Evolutionary conservation across 2,797 vertebrate species (phyloP).

Genomic region (Poliocrania exsul): DNA sequence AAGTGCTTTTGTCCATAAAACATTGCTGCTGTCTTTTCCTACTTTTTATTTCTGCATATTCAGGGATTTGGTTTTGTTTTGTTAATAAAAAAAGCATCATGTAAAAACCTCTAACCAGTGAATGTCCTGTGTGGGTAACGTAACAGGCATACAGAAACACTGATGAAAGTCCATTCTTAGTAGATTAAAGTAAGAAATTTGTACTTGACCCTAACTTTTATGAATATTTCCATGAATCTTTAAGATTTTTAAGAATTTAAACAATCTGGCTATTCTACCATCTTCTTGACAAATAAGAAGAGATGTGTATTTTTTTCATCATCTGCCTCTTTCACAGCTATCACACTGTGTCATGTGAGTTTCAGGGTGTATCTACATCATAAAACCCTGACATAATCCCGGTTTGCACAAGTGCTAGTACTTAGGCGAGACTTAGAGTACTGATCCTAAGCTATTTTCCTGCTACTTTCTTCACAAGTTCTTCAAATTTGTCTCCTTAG

Average conservation of each 20-base stretch:
- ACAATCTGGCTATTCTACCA: background rate
- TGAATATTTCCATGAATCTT: background rate
- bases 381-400: background rate
- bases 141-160: background rate
- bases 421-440: background rate
- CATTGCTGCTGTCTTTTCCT: slow-evolving; percentile 25
- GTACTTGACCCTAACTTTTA: background rate
- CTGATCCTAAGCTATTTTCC: background rate
- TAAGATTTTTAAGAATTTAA: background rate
- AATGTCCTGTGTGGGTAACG: background rate
- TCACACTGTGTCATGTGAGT: background rate
- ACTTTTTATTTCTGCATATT: slow-evolving; percentile 56
- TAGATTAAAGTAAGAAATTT: background rate
- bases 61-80: slow-evolving; percentile 44
- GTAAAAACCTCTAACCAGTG: slow-evolving; percentile 19
- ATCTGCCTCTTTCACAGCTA: background rate
- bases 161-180: background rate
- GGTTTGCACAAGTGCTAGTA: background rate
- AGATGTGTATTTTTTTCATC: background rate
- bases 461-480: background rate
- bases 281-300: background rate
- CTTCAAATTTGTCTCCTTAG: background rate
- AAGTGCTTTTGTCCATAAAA: slow-evolving; percentile 60
- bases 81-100: background rate
- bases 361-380: background rate